Evolutionary conservation across 2,888 invertebrate genomes (phyloP), one percentile per base, ranked within the genome.

Genomic region (Trachelus troglodyta): DNA sequence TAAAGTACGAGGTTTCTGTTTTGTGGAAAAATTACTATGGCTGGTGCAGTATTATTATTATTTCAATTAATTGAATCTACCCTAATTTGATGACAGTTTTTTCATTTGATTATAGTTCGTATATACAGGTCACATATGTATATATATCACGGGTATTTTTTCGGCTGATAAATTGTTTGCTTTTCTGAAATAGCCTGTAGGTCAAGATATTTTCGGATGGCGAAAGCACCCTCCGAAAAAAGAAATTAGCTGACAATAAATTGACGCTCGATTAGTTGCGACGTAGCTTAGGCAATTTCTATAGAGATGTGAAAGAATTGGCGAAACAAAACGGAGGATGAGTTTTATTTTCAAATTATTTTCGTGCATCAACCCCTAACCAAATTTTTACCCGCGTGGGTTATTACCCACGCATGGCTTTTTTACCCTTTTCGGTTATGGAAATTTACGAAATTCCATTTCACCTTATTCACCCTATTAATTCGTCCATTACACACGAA

Each of bases 31-130:
- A 56, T 23, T 4, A 56, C 9, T 15, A 23, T 9, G 9, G 23
- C 4, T 56, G 23, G 56, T 56, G 9, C 0, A 23, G 2, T 35
- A 34, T 40, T 40, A 40, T 40, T 15, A 56, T 56, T 56, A 56
- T 56, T 40, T 23, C 23, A 23, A 56, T 56, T 56, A 23, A 56
- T 56, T 23, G 56, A 56, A 56, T 56, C 23, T 56, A 84, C 84
- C 83, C 82, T 82, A 83, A 85, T 84, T 79, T 80, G 79, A 69
- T 79, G 69, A 76, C 78, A 69, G 79, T 82, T 80, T 79, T 83
- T 81, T 81, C 81, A 82, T 81, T 82, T 79, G 78, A 79, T 80
- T 82, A 77, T 78, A 80, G 75, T 79, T 79, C 73, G 35, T 69
- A 37, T 12, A 37, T 12, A 37, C 37, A 1, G 68, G 75, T 74